Percentiles rank a stretch among this genome's conserved stretches.
These are phyloP conservation scores for Hipparchia sbordonii DNA, from an alignment of 2,888 invertebrate species.

Conservation along the genomic window DNA sequence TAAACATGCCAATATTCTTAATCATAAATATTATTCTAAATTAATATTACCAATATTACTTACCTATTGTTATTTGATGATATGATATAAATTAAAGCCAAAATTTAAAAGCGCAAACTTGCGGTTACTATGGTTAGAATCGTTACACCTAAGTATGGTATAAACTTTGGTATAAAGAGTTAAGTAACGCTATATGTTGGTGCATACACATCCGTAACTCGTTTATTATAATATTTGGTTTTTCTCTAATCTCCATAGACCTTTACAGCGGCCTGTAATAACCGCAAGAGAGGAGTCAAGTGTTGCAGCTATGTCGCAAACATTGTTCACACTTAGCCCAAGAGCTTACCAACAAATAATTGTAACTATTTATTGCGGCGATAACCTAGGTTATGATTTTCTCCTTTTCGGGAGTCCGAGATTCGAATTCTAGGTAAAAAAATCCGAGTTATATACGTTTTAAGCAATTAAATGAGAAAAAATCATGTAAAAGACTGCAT, in stretches of 20 bases:
- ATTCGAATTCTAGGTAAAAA: too few relatives aligned
- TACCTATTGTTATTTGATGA: background rate
- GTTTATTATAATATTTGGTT: constrained; percentile 18
- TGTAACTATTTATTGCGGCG: too few relatives aligned
- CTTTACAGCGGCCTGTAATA: constrained; percentile 22
- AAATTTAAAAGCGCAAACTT: background rate
- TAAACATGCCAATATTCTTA: background rate
- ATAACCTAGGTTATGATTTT: too few relatives aligned
- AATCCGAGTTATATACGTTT: too few relatives aligned
- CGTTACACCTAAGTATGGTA: too few relatives aligned
- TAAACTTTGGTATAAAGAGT: background rate
- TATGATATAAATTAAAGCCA: background rate
- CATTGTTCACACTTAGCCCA: constrained; percentile 11
- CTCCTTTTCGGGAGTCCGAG: too few relatives aligned
- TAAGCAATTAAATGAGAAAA: too few relatives aligned
- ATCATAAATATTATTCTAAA: background rate
- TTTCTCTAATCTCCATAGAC: constrained; percentile 23
- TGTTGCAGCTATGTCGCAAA: constrained; percentile 18
- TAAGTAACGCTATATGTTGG: background rate
- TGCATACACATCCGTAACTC: constrained; percentile 2
- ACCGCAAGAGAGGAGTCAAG: constrained; percentile 19
- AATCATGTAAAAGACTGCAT: too few relatives aligned
- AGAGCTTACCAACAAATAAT: background rate
- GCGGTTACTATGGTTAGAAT: background rate
- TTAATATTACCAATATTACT: too few relatives aligned